Conservation (phyloP, 2,888 invertebrate species). For the Amphiduros pacificus region DNA sequence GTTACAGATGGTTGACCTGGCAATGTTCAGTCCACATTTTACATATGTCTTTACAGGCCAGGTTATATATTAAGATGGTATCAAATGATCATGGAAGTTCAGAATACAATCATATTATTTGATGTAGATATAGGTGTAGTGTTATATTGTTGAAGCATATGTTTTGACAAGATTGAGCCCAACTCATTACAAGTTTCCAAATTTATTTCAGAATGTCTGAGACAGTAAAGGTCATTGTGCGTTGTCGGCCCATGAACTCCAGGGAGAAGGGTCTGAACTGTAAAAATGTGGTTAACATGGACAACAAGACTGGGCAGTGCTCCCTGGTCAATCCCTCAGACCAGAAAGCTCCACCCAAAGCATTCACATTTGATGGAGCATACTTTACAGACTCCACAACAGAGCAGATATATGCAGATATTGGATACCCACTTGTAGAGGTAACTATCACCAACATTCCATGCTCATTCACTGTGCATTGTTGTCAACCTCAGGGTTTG, state of each 20-base stretch:
- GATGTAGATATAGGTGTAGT: no score
- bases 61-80: no score
- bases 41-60: no score
- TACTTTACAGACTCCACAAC: constrained; percentile 79
- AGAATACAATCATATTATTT: no score
- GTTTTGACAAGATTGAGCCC: no score
- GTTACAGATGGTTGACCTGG: no score
- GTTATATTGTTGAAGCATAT: no score
- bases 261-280: constrained; percentile 73
- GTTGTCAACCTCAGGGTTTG: no score
- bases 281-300: constrained; percentile 64
- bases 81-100: no score
- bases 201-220: constrained; percentile 60
- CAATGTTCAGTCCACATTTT: no score
- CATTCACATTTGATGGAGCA: constrained; percentile 82
- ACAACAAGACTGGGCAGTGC: constrained; percentile 67
- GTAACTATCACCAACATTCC: constrained; percentile 63
- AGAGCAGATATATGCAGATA: constrained; percentile 84
- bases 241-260: constrained; percentile 84
- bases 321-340: constrained; percentile 58
- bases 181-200: no score
- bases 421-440: constrained; percentile 80
- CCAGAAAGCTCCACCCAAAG: constrained; percentile 49
- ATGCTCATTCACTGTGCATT: no score
- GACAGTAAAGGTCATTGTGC: constrained; percentile 78